Evolutionary conservation across 2,113 vertebrate species (phyloP).

Genomic region (Laticauda colubrina): DNA sequence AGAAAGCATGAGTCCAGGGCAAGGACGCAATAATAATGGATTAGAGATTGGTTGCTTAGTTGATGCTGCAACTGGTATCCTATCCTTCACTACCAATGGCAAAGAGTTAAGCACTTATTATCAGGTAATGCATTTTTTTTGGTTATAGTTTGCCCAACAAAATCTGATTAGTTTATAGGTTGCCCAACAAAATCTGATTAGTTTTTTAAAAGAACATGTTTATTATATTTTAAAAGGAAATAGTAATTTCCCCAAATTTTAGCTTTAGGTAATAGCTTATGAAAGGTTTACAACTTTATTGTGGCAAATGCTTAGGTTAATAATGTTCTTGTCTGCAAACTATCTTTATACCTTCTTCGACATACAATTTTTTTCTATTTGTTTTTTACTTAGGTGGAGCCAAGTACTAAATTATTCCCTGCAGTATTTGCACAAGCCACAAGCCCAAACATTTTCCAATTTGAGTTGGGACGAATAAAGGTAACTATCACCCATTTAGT

Average conservation of each 20-base stretch:
- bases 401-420: conserved; percentile 93
- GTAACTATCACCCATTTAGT: conserved; percentile 62
- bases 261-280: background rate
- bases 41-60: conserved; percentile 92
- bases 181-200: background rate
- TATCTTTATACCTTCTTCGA: background rate
- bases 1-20: conserved; percentile 87
- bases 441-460: conserved; percentile 93
- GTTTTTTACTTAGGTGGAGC: conserved; percentile 82
- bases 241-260: background rate
- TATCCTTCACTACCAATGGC: conserved; percentile 91
- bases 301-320: background rate
- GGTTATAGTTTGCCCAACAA: conserved; percentile 1
- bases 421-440: conserved; percentile 96
- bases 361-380: conserved; percentile 36
- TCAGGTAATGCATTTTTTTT: conserved; percentile 73
- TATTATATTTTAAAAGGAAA: background rate
- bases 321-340: background rate
- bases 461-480: conserved; percentile 93
- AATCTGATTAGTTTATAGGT: background rate
- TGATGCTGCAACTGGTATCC: conserved; percentile 84
- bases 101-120: conserved; percentile 93
- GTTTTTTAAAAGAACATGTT: background rate
- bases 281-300: background rate
- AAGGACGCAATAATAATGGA: conserved; percentile 90